Percentiles rank a stretch among this genome's conserved stretches.
Evolutionary conservation across 2,888 invertebrate species (phyloP).

Genomic region (Holacanthella duospinosa): DNA sequence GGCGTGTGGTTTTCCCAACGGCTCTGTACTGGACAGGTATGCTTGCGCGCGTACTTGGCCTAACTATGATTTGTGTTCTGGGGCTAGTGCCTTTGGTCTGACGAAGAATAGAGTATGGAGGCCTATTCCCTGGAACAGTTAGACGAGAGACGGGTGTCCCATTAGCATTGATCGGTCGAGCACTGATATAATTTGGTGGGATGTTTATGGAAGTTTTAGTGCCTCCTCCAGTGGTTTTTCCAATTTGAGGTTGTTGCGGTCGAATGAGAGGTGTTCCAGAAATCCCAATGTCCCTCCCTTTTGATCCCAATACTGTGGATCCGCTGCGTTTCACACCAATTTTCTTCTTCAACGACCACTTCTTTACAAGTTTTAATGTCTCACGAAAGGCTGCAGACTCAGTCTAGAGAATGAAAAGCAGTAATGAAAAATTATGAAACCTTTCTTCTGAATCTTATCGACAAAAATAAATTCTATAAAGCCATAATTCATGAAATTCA

Average conservation of each 20-base stretch:
- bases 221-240: no score
- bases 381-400: background rate
- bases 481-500: no score
- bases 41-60: no score
- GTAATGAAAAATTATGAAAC: no score
- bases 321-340: background rate
- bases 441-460: no score
- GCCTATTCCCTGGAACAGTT: background rate
- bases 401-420: background rate
- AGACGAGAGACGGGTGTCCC: no score
- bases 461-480: no score
- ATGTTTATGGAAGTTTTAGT: no score
- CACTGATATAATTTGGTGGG: no score
- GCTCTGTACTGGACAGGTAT: background rate
- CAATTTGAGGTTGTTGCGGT: background rate
- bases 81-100: background rate
- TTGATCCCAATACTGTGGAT: background rate
- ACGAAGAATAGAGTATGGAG: background rate
- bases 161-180: no score
- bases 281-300: background rate
- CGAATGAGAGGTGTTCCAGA: background rate
- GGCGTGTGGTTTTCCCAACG: background rate
- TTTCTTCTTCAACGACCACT: background rate
- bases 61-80: background rate
- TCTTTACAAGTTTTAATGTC: background rate